These are phyloP conservation scores for Halichoerus grypus DNA, from an alignment of 2,113 vertebrate species.

Conservation along the genomic window DNA sequence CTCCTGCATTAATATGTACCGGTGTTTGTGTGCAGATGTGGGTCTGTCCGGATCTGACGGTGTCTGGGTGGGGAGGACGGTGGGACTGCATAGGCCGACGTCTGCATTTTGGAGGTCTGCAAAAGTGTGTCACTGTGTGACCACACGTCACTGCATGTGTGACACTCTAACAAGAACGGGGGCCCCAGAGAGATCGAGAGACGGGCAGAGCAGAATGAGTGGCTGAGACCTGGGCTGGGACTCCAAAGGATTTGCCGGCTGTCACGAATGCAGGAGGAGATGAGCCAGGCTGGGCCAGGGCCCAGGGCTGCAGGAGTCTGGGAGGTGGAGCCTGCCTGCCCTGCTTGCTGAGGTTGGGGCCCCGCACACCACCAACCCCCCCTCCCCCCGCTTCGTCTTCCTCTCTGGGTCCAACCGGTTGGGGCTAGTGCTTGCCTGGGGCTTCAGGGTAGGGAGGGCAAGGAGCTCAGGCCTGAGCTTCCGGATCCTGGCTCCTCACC, in stretches of 20 bases:
- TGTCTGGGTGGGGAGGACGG: neutral
- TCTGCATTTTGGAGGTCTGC: neutral
- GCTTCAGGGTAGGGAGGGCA: slow-evolving; percentile 61
- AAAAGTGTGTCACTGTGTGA: neutral
- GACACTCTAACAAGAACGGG: neutral
- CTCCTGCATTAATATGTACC: neutral
- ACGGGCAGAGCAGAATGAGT: neutral
- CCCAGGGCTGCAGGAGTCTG: neutral
- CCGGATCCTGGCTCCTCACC: slow-evolving; percentile 17
- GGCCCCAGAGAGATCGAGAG: neutral
- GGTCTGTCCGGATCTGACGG: neutral
- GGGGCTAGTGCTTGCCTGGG: slow-evolving; percentile 55
- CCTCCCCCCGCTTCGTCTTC: neutral
- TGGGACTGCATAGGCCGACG: neutral
- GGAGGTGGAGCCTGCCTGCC: neutral
- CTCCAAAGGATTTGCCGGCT: neutral
- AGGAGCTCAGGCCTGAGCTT: slow-evolving; percentile 3
- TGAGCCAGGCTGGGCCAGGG: neutral
- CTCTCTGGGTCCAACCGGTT: slow-evolving; percentile 69
- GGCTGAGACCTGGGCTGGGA: neutral
- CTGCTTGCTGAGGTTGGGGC: neutral
- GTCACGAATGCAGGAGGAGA: neutral
- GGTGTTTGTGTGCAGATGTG: neutral
- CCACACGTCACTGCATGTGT: neutral
- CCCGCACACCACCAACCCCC: neutral